Percentiles rank a stretch among this genome's conserved stretches.
Conservation (phyloP, 2,113 vertebrate species). For the Bucco capensis region DNA sequence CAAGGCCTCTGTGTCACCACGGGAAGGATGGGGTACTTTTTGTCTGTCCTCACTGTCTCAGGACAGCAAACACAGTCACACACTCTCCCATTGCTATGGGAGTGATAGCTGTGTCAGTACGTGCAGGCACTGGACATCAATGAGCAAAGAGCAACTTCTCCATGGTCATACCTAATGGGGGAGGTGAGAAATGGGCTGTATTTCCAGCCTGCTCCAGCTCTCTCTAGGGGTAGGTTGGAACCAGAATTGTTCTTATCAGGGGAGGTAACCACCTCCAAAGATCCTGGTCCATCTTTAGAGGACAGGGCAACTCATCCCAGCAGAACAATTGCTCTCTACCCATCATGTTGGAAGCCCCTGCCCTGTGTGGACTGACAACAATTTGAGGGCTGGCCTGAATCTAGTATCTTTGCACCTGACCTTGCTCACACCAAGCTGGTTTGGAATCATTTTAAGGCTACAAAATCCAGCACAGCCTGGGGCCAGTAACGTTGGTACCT, state of each 20-base stretch:
- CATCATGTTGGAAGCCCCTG: fast-evolving
- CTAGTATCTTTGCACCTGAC: neutral
- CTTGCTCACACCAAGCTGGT: neutral
- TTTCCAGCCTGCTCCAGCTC: neutral
- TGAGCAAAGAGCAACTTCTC: neutral
- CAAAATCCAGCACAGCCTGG: neutral
- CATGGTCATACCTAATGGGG: neutral
- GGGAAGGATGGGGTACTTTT: neutral
- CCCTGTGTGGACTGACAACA: fast-evolving
- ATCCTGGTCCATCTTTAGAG: neutral
- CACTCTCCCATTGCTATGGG: fast-evolving
- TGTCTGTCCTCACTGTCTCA: neutral
- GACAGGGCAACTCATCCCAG: neutral
- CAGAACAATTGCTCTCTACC: neutral
- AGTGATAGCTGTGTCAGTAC: neutral
- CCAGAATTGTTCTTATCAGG: neutral
- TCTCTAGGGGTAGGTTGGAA: neutral
- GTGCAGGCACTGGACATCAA: fast-evolving
- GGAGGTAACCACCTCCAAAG: neutral
- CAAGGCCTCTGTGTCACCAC: neutral
- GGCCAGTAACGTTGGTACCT: neutral
- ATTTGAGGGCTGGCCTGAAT: neutral
- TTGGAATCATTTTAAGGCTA: neutral
- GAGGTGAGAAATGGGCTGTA: neutral
- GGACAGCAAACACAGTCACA: neutral